A percentile compares a stretch with the other conserved stretches of the same genome.
These are phyloP conservation scores for Dipodomys merriami DNA, from an alignment of 2,113 vertebrate species.

Conservation along the genomic window DNA sequence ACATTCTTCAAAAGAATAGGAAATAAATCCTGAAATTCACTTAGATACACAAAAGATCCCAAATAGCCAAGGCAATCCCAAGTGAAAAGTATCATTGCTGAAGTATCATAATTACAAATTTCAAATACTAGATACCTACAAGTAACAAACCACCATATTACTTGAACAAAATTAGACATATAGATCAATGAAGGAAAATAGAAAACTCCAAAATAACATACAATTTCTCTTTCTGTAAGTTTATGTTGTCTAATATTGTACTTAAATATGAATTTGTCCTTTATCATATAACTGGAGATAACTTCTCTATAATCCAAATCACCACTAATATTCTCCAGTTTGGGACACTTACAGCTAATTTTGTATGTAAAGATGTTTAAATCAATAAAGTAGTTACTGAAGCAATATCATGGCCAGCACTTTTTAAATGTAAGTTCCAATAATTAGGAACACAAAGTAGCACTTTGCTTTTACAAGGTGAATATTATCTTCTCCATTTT, in stretches of 20 bases:
- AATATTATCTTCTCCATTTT: neutral
- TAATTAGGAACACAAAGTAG: constrained; percentile 16
- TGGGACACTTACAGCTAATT: neutral
- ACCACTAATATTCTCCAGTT: constrained; percentile 13
- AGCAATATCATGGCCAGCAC: constrained; percentile 1
- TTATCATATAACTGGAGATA: constrained; percentile 27
- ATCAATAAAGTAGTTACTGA: constrained; percentile 45
- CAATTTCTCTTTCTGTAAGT: neutral
- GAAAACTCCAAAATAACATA: neutral
- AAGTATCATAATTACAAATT: too few species aligned
- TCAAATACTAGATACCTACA: too few species aligned
- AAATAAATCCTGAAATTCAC: too few species aligned
- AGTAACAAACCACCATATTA: too few species aligned
- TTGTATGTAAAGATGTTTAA: constrained; percentile 48
- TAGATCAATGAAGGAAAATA: neutral
- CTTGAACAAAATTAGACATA: too few species aligned
- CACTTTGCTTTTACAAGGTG: constrained; percentile 46
- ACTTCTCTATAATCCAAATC: constrained; percentile 14
- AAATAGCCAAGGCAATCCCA: too few species aligned
- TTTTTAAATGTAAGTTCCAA: constrained; percentile 2
- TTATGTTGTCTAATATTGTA: constrained; percentile 9
- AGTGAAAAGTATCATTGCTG: too few species aligned
- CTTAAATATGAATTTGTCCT: neutral
- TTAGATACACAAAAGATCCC: too few species aligned
- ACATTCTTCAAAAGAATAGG: too few species aligned